Conservation (phyloP, 2,113 vertebrate genomes). For the Todiramphus chloris region DNA sequence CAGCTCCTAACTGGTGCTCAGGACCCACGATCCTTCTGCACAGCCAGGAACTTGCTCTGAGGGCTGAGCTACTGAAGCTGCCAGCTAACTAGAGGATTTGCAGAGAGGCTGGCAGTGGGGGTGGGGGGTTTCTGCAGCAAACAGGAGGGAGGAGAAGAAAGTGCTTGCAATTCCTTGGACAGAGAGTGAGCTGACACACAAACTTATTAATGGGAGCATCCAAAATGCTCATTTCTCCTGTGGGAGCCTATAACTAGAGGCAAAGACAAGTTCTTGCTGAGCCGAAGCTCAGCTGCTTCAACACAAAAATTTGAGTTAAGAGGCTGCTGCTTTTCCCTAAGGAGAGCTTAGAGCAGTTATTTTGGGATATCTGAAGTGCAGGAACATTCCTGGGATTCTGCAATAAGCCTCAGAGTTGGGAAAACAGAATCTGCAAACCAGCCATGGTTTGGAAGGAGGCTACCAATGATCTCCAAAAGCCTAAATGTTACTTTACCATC, state of each 20-base stretch:
- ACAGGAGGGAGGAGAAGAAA: neutral
- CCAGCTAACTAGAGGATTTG: neutral
- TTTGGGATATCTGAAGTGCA: constrained; percentile 70
- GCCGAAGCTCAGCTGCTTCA: constrained; percentile 36
- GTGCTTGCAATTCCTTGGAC: constrained; percentile 1
- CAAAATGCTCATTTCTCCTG: constrained; percentile 16
- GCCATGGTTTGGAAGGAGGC: neutral
- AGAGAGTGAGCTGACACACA: neutral
- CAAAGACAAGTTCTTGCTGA: constrained; percentile 19
- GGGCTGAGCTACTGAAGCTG: neutral
- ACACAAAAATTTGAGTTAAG: constrained; percentile 39
- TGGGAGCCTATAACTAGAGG: neutral
- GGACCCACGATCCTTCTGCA: neutral
- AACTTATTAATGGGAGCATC: constrained; percentile 17
- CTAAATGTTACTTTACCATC: neutral
- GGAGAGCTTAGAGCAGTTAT: constrained; percentile 73
- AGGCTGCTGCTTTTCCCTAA: constrained; percentile 53
- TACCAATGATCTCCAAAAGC: neutral
- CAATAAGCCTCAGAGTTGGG: constrained; percentile 66
- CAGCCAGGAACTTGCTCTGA: neutral
- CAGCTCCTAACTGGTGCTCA: neutral
- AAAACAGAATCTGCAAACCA: constrained; percentile 59
- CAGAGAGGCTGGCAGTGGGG: neutral
- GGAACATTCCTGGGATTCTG: constrained; percentile 77
- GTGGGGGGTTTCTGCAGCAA: neutral